Conservation (phyloP, 2,797 vertebrate genomes). For the Sebastiscus tertius region DNA sequence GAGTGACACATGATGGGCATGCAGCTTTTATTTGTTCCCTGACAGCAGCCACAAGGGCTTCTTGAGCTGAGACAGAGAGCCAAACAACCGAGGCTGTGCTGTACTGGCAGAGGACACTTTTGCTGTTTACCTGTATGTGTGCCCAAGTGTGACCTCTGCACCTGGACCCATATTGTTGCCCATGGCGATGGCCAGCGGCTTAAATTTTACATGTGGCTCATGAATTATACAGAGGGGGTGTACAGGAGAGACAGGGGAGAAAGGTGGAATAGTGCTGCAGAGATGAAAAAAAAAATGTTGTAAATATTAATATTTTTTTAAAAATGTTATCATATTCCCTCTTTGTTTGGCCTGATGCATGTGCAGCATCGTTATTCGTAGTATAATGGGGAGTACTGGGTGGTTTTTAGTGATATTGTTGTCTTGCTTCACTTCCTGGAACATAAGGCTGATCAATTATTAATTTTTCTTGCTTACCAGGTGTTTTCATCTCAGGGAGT, state of each 20-base stretch:
- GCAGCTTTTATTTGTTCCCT: slow-evolving; percentile 34
- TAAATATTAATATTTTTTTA: not conserved
- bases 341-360: not conserved
- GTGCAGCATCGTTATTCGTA: not conserved
- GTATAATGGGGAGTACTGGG: not conserved
- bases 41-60: slow-evolving; percentile 17
- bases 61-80: slow-evolving; percentile 19
- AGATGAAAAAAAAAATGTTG: not conserved
- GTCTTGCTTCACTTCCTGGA: slow-evolving; percentile 57
- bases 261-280: not conserved
- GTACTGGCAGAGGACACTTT: slow-evolving; percentile 21
- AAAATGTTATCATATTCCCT: not conserved
- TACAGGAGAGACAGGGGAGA: slow-evolving; percentile 35
- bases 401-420: slow-evolving; percentile 37
- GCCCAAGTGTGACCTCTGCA: slow-evolving; percentile 50
- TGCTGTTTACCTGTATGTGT: slow-evolving; percentile 44
- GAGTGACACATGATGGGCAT: slow-evolving; percentile 27
- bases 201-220: slow-evolving; percentile 76
- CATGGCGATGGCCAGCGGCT: slow-evolving; percentile 33
- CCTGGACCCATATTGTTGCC: slow-evolving; percentile 52
- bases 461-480: slow-evolving; percentile 67
- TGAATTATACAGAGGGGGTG: slow-evolving; percentile 73
- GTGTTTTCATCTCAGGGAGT: slow-evolving; percentile 71
- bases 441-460: slow-evolving; percentile 71
- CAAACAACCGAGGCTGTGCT: slow-evolving; percentile 12